These are phyloP conservation scores for Illadopsis cleaveri DNA, from an alignment of 2,113 vertebrate genomes.

Conservation along the genomic window DNA sequence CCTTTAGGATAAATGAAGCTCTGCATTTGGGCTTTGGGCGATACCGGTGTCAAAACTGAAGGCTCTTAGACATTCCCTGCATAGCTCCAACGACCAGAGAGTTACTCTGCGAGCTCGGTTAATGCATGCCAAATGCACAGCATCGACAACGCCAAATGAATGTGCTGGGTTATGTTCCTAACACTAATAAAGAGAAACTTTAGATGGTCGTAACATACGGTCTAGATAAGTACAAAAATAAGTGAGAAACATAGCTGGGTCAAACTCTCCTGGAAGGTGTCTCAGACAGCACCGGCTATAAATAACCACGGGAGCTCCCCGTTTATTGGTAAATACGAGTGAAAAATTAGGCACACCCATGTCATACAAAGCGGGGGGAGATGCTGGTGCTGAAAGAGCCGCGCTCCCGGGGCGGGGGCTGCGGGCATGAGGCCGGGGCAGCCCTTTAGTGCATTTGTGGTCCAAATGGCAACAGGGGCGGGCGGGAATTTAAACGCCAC, in stretches of 20 bases:
- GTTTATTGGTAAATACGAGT: neutral
- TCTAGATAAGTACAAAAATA: constrained; percentile 14
- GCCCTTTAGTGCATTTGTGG: fast-evolving
- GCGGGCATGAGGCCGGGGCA: neutral
- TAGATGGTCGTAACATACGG: neutral
- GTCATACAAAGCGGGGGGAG: neutral
- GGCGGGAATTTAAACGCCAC: neutral
- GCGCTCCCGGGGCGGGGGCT: neutral
- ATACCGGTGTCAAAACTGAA: constrained; percentile 10
- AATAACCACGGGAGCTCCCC: neutral
- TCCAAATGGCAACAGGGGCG: neutral
- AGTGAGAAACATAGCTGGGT: constrained; percentile 17
- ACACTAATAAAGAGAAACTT: constrained; percentile 61
- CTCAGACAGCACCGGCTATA: constrained; percentile 6
- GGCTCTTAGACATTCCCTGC: constrained; percentile 35
- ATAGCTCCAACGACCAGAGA: constrained; percentile 19
- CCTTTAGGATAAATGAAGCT: constrained; percentile 57
- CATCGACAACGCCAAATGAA: constrained; percentile 1
- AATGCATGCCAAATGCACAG: constrained; percentile 40
- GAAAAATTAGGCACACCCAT: neutral
- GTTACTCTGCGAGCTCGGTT: neutral
- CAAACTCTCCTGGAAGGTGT: neutral
- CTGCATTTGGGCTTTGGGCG: constrained; percentile 13
- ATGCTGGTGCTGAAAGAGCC: neutral
- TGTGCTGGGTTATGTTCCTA: constrained; percentile 40